Conservation (phyloP, 1,140 invertebrate species). For the Leucophenga varia region DNA sequence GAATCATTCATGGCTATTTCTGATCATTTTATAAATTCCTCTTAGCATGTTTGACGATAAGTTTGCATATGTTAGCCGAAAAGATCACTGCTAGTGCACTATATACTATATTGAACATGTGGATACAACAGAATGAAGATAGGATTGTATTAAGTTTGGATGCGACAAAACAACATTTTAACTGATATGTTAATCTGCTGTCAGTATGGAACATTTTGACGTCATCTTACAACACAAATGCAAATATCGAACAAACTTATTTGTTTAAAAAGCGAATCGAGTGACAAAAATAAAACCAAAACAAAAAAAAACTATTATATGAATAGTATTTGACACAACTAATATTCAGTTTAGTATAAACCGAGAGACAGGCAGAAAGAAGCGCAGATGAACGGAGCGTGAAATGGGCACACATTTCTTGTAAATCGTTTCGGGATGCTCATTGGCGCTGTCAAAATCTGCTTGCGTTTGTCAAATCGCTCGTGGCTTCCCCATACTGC, state of each 20-base stretch:
- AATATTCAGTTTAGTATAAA: no score
- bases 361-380: no score
- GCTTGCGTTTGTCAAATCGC: slow-evolving; percentile 14
- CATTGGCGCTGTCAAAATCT: slow-evolving; percentile 54
- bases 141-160: no score
- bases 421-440: slow-evolving; percentile 54
- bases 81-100: not conserved
- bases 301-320: no score
- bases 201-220: slow-evolving; percentile 9
- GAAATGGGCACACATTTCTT: slow-evolving; percentile 50
- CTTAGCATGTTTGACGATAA: not conserved
- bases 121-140: not conserved
- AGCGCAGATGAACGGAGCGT: not conserved
- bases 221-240: no score
- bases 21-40: no score
- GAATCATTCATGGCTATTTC: no score
- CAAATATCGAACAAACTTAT: not conserved
- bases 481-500: not conserved
- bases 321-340: slow-evolving; percentile 10
- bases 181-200: slow-evolving; percentile 17
- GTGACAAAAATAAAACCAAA: no score
- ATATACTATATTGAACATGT: not conserved
- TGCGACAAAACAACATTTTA: slow-evolving; percentile 3
- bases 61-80: slow-evolving; percentile 30
- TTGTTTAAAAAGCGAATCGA: no score